Evolutionary conservation across 2,888 invertebrate species (phyloP), one percentile per base, ranked within the genome.

Genomic region (Parelbella ahira): DNA sequence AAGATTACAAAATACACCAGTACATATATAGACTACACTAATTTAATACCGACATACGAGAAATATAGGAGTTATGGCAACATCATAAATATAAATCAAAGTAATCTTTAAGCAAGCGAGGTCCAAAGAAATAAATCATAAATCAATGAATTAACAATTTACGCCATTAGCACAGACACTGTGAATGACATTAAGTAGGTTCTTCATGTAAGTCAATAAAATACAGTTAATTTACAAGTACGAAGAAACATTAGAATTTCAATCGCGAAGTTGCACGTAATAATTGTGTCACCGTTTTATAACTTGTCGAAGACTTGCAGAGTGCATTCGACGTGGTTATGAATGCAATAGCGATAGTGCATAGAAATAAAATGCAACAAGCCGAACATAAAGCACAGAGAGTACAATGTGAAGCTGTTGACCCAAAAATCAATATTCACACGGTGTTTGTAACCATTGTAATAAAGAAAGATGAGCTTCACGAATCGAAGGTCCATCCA

Each of bases 351-450:
- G 47, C 48, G 48, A 48, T 56, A 53, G 53, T 51, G 48, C 56
- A 58, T 66, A 69, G 68, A 67, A 67, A 65, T 63, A 62, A 65
- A 64, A 66, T 53, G 51, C 54, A 50, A 54, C 55, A 45, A 45
- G 45, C 55, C 48, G 50, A 51, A 53, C 63, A 60, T 67, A 63
- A 69, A 69, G 54, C 58, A 47, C 47, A 2, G 15, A 2, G 60
- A 53, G 62, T 61, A 69, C 68, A 72, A 70, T 64, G 65, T 69
- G 68, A 72, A 72, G 75, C 64, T 70, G 71, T 75, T 84, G 80
- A 83, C 84, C 83, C 62, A 82, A 77, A 86, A 83, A 83, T 83
- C 76, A 83, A 75, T 82, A 84, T 84, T 83, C 83, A 80, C 73
- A 68, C 63, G 65, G 67, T 34, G 42, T 34, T 41, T 34, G 23